Base-by-base conservation (phyloP, 2,888 invertebrate genomes). In the Nephrotoma flavescens region DNA sequence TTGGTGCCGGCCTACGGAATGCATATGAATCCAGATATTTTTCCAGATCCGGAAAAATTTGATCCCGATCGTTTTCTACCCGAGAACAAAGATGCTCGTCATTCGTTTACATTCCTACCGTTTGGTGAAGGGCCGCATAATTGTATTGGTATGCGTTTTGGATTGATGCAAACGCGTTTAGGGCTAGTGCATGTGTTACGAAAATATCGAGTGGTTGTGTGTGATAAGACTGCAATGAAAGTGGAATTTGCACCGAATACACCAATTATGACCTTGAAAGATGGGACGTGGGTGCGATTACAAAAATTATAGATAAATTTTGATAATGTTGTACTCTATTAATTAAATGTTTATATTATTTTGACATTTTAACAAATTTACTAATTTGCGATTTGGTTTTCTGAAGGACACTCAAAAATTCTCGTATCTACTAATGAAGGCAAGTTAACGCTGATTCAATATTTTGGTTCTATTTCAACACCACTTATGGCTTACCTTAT, bases 21-120 rank as follows among this genome's bases (percentile, higher is more conserved):
- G 88, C 94, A 94, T 87, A 92, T 92, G 90, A 93, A 93, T 88
- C 92, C 93, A 0, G 91, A 92, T 4, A 91, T 93, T 89, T 94
- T 92, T 88, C 93, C 93, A 0, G 91, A 94, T 11, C 94, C 94
- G 0, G 91, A 93, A 4, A 92, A 91, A 83, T 94, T 94, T 87
- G 92, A 93, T 85, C 94, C 94, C 0, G 93, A 94, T 15, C 90
- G 94, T 88, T 94, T 94, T 89, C 89, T 91, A 0, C 90, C 92
- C 0, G 93, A 94, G 87, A 93, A 93, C 42, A 93, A 9, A 71
- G 31, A 1, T 2, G 91, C 91, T 86, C 89, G 93, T 88, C 92
- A 92, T 86, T 86, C 88, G 1, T 85, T 86, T 12, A 71, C 88
- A 11, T 88, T 87, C 86, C 6, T 89, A 11, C 88, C 88, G 6